Evolutionary conservation across 2,888 invertebrate genomes (phyloP).

Genomic region (Saturnia pavonia): DNA sequence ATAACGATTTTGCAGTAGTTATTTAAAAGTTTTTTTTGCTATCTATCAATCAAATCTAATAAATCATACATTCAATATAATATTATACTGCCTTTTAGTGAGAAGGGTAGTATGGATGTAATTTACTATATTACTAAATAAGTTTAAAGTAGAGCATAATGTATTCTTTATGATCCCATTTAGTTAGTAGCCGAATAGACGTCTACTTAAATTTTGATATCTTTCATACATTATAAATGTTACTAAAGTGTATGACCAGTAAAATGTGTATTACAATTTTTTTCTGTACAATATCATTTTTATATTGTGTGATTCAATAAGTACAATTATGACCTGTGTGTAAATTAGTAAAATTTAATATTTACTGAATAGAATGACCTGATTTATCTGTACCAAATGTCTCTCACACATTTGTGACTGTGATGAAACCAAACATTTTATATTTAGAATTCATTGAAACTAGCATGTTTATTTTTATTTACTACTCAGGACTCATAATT

Average conservation of each 20-base stretch:
- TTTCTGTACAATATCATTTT: no score
- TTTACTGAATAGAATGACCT: conserved; percentile 2
- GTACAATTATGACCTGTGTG: background rate
- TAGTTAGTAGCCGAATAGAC: background rate
- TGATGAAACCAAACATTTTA: conserved; percentile 8
- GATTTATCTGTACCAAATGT: conserved; percentile 12
- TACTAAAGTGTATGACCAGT: no score
- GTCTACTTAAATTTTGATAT: background rate
- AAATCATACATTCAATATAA: background rate
- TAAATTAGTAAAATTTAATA: background rate
- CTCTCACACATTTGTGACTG: background rate
- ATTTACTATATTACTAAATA: background rate
- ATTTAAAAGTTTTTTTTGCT: background rate
- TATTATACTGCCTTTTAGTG: background rate
- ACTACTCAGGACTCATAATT: background rate
- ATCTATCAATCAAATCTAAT: background rate
- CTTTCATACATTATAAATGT: background rate
- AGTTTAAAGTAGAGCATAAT: background rate
- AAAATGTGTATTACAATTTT: no score
- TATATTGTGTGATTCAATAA: no score
- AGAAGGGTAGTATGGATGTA: background rate
- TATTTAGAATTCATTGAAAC: conserved; percentile 7
- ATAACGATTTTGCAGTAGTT: background rate
- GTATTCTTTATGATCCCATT: background rate
- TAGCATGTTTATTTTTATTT: conserved; percentile 3